Conservation (phyloP, 2,888 invertebrate species). For the Chloroclystis v-ata region DNA sequence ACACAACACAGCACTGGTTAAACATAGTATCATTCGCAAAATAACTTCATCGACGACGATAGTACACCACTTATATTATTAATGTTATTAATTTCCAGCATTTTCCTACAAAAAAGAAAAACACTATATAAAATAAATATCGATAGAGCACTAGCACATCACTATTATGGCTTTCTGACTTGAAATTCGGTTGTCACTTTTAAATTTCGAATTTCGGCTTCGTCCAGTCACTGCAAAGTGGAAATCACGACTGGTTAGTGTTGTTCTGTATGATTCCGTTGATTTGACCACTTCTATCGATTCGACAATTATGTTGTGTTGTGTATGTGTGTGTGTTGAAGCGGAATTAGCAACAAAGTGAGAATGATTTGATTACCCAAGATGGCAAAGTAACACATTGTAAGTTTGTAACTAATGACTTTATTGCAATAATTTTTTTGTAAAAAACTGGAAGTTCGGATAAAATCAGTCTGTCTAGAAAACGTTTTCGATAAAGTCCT, state of each 20-base stretch:
- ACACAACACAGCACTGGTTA: slow-evolving; percentile 70
- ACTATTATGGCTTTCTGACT: slow-evolving; percentile 46
- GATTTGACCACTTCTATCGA: slow-evolving; percentile 56
- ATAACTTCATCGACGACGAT: slow-evolving; percentile 74
- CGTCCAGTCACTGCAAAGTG: slow-evolving; percentile 77
- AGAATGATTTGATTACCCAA: background rate
- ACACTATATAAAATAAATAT: slow-evolving; percentile 53
- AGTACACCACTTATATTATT: slow-evolving; percentile 77
- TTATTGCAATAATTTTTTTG: background rate
- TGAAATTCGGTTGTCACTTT: slow-evolving; percentile 50
- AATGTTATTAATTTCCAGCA: slow-evolving; percentile 76
- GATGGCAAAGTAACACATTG: background rate
- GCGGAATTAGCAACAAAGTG: slow-evolving; percentile 30
- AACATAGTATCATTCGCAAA: slow-evolving; percentile 76
- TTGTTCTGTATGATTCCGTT: slow-evolving; percentile 48
- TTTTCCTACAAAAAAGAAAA: slow-evolving; percentile 77
- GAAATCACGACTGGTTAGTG: slow-evolving; percentile 75
- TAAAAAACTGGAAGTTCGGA: too few relatives aligned
- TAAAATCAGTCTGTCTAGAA: too few relatives aligned
- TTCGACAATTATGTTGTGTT: slow-evolving; percentile 54
- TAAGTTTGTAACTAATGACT: background rate
- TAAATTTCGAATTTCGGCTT: slow-evolving; percentile 71
- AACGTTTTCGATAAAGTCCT: too few relatives aligned
- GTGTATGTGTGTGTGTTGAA: slow-evolving; percentile 43
- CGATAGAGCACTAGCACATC: slow-evolving; percentile 62